Evolutionary conservation across 2,888 invertebrate species (phyloP), one percentile per base, ranked within the genome.

Genomic region (Adelognathus sp.): DNA sequence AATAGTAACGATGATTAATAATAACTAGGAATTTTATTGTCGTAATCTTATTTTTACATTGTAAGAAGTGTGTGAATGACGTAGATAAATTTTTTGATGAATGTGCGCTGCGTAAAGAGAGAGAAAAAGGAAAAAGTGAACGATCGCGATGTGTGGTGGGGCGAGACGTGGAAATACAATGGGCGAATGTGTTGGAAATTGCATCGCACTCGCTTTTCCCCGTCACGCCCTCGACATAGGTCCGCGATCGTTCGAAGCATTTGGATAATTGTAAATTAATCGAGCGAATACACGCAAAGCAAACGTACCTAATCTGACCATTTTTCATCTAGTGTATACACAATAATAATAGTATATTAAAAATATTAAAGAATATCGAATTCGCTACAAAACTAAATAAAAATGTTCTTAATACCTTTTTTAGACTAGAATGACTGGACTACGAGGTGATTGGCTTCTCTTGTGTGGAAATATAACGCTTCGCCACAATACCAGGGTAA

Each of bases 221-320:
- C 33, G 31, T 50, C 31, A 24, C 24, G 21, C 21, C 7, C 16
- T 24, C 46, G n/a, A 21, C 18, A n/a, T 21, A 24, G 21, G 24
- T 50, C 21, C 11, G 46, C 46, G 33, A 41, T 27, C 18, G 46
- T 52, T 41, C 18, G 44, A 29, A 54, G 66, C 54, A 60, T 76
- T 71, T 71, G 52, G 58, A 66, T 70, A 76, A 76, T 56, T 76
- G 76, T 76, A 76, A 76, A 76, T 76, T 76, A 71, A 66, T 71
- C 71, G 70, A 60, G 71, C 76, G 52, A 64, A 66, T 66, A 76
- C 60, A 76, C 70, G 70, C 58, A 71, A 76, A 75, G 44, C 50
- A 76, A 76, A 71, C 71, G 64, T 76, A 71, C 60, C 76, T 54
- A 76, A 76, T 52, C 64, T 66, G 76, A 76, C 66, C 70, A 71